Base-by-base conservation (phyloP, 2,888 invertebrate species). In the Mechanitis messenoides region DNA sequence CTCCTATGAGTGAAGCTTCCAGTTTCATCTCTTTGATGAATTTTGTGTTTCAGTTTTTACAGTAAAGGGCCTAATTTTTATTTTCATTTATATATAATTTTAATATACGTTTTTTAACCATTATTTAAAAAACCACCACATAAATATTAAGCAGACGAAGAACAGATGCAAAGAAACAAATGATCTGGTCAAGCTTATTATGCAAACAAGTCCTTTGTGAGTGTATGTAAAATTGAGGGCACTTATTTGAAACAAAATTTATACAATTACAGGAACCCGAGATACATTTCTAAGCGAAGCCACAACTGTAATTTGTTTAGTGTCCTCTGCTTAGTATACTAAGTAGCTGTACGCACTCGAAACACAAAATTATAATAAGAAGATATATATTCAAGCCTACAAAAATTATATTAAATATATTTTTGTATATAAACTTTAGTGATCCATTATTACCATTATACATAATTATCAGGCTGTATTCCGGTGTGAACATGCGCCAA, bases 241-340 rank as follows among this genome's bases (percentile, higher is more conserved):
- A 42, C 11, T 56, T n/a, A 54, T 53, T 60, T 60, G 56, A 7
- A 63, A 42, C 50, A 55, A 61, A 62, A 63, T 58, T 54, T 66
- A 66, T 63, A 61, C 61, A 63, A 63, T 66, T 61, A 64, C 47
- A 53, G 47, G 55, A 56, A 59, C 42, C 47, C 46, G 31, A 31
- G 50, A 20, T 57, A 47, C 55, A 65, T 33, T 45, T 33, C 46
- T 55, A 45, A 33, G 53, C 45, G 6, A 50, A 56, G 46, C 46
- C 35, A 20, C 61, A 58, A 60, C 45, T 58, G 58, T 53, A 53
- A 64, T 62, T 66, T 62, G 57, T 46, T 45, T 62, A 31, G 31
- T n/a, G 31, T 5, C 31, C 28, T 50, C 60, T 60, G 53, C 45
- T 60, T 61, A 59, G 61, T 46, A 57, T 46, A 55, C 46, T 45